Evolutionary conservation across 2,888 invertebrate genomes (phyloP), one percentile per base, ranked within the genome.

Genomic region (Drosophila seclusa): DNA sequence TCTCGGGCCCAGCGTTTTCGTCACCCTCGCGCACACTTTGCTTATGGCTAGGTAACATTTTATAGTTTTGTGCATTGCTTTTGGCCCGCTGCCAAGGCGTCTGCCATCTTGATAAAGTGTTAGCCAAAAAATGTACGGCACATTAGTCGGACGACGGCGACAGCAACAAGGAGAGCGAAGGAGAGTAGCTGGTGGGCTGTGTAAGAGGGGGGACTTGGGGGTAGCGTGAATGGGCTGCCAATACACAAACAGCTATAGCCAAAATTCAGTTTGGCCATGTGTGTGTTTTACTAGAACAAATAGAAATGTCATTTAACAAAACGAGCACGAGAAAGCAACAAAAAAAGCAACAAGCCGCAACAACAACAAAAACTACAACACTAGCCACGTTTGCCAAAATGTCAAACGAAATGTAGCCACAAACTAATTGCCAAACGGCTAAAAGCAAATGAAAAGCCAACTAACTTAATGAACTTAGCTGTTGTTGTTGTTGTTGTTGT

Each of bases 51-150:
- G 77, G 72, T 76, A 80, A 72, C 79, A 80, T 79, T 80, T 72
- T 86, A 70, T 76, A 88, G 79, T 69, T 83, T 81, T 89, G 85
- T 85, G 89, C 89, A 89, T 71, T 89, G 80, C 70, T 81, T 80
- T 82, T 90, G 89, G 89, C 89, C 48, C 36, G 16, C 31, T 68
- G 80, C 91, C 91, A 90, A 86, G 89, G 85, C 85, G 90, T 90
- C 89, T 91, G 89, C 89, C 89, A 89, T 89, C 90, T 89, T 91
- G 89, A 87, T 86, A 83, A 85, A 87, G 90, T 87, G 83, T 87
- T 87, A 73, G 90, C 90, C 88, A 89, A 85, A 89, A 89, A 89
- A 86, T 83, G 90, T 85, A 87, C 85, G 90, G 88, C 86, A 90
- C 86, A 87, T 88, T 89, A 86, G 90, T 78, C 88, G 74, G 77